Percentiles rank a stretch among this genome's conserved stretches.
These are phyloP conservation scores for Dysmachus trigonus DNA, from an alignment of 2,888 invertebrate genomes.

Conservation along the genomic window DNA sequence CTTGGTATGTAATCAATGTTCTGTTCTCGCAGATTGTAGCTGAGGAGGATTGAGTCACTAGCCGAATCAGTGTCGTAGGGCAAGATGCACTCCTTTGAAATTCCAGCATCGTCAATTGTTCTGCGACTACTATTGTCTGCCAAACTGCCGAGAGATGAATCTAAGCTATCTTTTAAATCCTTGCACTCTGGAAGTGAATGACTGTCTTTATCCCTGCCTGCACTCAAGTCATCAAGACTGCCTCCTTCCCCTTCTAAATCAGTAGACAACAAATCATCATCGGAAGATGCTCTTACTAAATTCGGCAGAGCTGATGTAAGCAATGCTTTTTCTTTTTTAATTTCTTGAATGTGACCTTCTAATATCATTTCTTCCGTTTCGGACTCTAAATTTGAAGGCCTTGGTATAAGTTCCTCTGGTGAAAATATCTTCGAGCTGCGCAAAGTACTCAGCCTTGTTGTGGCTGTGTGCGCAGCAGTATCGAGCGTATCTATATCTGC, in stretches of 20 bases:
- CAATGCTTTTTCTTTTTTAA: constrained; percentile 82
- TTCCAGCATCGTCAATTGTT: not conserved
- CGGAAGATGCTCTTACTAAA: constrained; percentile 83
- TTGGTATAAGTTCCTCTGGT: constrained; percentile 59
- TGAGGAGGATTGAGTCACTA: constrained; percentile 53
- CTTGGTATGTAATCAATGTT: constrained; percentile 55
- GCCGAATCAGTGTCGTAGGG: constrained; percentile 51
- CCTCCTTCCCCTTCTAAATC: constrained; percentile 79
- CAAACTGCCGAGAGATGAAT: constrained; percentile 52
- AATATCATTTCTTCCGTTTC: constrained; percentile 80
- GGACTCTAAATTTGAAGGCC: constrained; percentile 61
- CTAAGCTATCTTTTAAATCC: constrained; percentile 53
- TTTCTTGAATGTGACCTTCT: constrained; percentile 81
- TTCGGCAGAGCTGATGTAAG: constrained; percentile 82
- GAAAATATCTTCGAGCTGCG: constrained; percentile 77
- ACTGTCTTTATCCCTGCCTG: constrained; percentile 53
- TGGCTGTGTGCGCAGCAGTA: constrained; percentile 85
- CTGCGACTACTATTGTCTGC: constrained; percentile 48
- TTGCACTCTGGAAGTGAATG: constrained; percentile 52
- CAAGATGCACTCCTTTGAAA: constrained; percentile 14
- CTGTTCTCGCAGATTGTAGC: constrained; percentile 55
- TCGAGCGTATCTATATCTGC: constrained; percentile 92
- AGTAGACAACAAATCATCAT: constrained; percentile 85
- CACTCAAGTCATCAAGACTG: constrained; percentile 70
- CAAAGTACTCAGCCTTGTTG: constrained; percentile 79